Evolutionary conservation across 2,888 invertebrate species (phyloP), one percentile per base, ranked within the genome.

Genomic region (Erpobdella octoculata): DNA sequence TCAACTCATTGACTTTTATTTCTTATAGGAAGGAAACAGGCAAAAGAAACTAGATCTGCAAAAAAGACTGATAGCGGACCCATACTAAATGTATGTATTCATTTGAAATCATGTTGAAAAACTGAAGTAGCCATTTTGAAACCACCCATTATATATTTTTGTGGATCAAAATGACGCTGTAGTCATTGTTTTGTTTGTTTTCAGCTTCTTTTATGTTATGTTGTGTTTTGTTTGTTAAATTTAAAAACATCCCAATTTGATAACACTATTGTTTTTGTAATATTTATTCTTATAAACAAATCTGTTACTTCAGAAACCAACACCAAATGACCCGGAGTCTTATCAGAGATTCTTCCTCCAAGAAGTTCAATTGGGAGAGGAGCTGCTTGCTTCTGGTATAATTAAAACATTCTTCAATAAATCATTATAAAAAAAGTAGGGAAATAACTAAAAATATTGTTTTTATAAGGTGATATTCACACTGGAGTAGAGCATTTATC

Each of bases 401-500:
- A 41, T 48, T 48, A 48, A 48, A 21, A 6, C 3, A 48, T 21
- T 48, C 25, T 48, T 21, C 18, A 48, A 25, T 12, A 41, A 41
- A 21, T 12, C 48, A 21, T n/a, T 6, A 48, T 21, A n/a, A 8
- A 18, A n/a, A 62, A 18, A 2, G 62, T 12, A 18, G 46, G 18
- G 18, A 12, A 18, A 12, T 18, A 41, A 12, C 46, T 12, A 41
- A 12, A 41, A 12, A 41, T 41, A 18, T 41, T 41, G 46, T 12
- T 41, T 12, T 41, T 41, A 12, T n/a, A 76, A 83, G 84, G 84
- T 76, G 82, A 84, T 71, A 77, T 84, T 35, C 84, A 94, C 76
- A 89, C 88, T 62, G 97, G 94, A 46, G 91, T 96, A 68, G 93
- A 95, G 83, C 97, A 97, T 85, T 88, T 98, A 77, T 91, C 92